Base-by-base conservation (phyloP, 2,113 vertebrate species). In the Halcyon malimbica region DNA sequence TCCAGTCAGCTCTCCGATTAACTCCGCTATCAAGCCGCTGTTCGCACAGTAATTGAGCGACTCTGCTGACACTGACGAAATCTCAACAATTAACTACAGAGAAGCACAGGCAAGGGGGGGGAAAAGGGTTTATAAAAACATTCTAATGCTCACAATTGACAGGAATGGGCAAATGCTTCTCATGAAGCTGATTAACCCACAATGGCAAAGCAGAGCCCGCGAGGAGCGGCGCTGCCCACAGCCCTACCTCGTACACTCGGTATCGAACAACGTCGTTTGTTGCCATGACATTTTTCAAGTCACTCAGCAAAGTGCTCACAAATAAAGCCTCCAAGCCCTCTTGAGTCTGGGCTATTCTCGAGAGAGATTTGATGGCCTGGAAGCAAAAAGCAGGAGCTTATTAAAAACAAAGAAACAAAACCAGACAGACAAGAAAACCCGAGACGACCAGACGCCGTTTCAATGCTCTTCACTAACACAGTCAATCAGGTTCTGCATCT, bases 1-100 rank as follows among this genome's bases (percentile, higher is more conserved):
- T 83, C 99, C 99, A 9, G 99, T 99, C 95, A 99, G 97, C 83
- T 99, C 99, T 39, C 96, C 97, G 50, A 99, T 98, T 51, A 99
- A 96, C 94, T 99, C 98, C 10, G 99, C 94, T 56, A 99, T 94
- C 18, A 99, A 93, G 20, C 98, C 97, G 78, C 98, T 99, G 93
- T 96, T 98, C 50, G 98, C 98, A 63, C 99, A 99, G 97, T 98
- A 99, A 79, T 97, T 98, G 16, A 99, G 97, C 4, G 99, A 99
- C 70, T 99, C 98, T 48, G 98, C 98, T 41, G 99, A 99, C 63
- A 98, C 97, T 0, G 98, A 98, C 6, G 99, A 98, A 50, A 99
- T 98, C 88, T 98, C 98, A 82, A 99, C 98, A 71, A 99, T 97
- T 86, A 99, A 97, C 99, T 99, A 91, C 56, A 69, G 94, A 67